Base-by-base conservation (phyloP, 2,888 invertebrate species). In the Ariolimax columbianus region DNA sequence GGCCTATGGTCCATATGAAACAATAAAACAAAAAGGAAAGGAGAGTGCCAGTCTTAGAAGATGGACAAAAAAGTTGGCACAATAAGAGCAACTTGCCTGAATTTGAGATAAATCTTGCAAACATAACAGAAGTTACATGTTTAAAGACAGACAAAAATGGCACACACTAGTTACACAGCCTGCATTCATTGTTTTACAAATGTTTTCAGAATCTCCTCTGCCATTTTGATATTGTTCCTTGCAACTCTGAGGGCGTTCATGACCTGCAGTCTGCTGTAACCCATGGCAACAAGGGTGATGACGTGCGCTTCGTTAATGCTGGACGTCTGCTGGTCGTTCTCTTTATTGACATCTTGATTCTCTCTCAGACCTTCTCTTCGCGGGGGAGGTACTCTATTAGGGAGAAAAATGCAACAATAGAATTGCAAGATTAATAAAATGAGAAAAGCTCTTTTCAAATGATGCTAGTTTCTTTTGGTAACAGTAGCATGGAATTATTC, bases 201-300 rank as follows among this genome's bases (percentile, higher is more conserved):
- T 94, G 98, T 97, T 93, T 97, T 97, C 89, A 98, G 95, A 93
- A 98, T 98, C 94, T 98, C 98, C 95, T 98, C 97, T 77, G 98
- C 98, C 98, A 98, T 98, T 94, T 97, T 97, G 83, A 98, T 95
- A 94, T 98, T 97, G 95, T 98, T 98, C 86, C 97, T 95, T 0
- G 98, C 97, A 91, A 98, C 98, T 87, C 97, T 97, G 90, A 98
- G 95, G 7, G 98, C 98, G 89, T 98, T 96, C 78, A 98, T 97
- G 4, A 98, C 98, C 77, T 97, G 97, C 92, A 98, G 97, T 91
- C 97, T 97, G 0, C 97, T 96, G 93, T 97, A 98, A 0, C 98
- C 98, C 92, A 98, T 98, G 84, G 96, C 96, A 77, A 98, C 97
- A 87, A 98, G 95, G 88, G 97, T 96, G 36, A 97, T 96, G 86